Percentiles rank a stretch among this genome's conserved stretches.
phyloP scores from a whole-genome alignment of 2,113 vertebrate genomes.

The Chaetorhynchus papuensis region DNA sequence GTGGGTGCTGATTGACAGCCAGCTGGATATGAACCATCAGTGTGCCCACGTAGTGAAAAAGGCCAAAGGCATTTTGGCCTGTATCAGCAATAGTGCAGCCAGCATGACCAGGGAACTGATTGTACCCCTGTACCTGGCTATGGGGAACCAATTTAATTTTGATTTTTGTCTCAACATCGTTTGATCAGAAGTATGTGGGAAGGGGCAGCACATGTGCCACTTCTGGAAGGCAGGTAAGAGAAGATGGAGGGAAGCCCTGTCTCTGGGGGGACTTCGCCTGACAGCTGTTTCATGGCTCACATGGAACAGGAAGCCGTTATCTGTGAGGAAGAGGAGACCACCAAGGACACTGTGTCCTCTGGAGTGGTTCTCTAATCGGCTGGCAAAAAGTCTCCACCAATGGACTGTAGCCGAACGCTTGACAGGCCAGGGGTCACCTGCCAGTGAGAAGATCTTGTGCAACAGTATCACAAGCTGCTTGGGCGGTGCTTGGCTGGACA shows the following conservation, averaged over 20 bases:
- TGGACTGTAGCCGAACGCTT: rapidly evolving
- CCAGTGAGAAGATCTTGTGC: rapidly evolving
- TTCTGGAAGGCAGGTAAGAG: not conserved
- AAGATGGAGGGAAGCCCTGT: not conserved
- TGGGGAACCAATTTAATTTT: not conserved
- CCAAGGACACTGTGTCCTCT: not conserved
- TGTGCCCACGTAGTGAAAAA: not conserved
- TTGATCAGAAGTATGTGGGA: not conserved
- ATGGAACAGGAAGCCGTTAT: not conserved
- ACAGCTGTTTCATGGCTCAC: not conserved
- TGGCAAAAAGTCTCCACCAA: not conserved
- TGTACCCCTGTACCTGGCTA: not conserved
- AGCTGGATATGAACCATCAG: not conserved
- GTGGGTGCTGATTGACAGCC: not conserved
- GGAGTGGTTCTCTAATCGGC: rapidly evolving
- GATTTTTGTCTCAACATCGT: not conserved
- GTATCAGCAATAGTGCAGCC: not conserved
- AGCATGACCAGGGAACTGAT: not conserved
- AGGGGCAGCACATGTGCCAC: rapidly evolving
- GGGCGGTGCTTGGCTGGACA: rapidly evolving
- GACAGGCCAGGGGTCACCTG: rapidly evolving
- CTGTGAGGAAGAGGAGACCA: too few relatives aligned
- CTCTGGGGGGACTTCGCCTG: not conserved
- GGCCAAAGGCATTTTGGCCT: not conserved
- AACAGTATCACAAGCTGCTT: not conserved